Percentiles rank a stretch among this genome's conserved stretches.
Evolutionary conservation across 2,888 invertebrate genomes (phyloP).

Genomic region (Terebella lapidaria): DNA sequence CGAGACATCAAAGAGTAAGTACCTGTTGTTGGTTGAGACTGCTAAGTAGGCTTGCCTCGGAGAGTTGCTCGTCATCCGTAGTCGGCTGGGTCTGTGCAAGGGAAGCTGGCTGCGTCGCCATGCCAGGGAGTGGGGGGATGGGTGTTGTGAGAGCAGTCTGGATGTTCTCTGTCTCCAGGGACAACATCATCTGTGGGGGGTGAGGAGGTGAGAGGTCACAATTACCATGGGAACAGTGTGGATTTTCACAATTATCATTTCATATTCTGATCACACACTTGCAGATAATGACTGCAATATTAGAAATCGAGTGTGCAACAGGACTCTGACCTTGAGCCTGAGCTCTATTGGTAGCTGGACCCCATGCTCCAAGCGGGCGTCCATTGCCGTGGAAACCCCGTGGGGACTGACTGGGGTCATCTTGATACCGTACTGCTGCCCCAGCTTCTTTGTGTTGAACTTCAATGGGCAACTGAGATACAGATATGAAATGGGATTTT

Average conservation of each 20-base stretch:
- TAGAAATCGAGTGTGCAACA: no score
- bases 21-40: slow-evolving; percentile 6
- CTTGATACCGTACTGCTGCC: background rate
- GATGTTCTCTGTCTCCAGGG: slow-evolving; percentile 64
- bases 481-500: no score
- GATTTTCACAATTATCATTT: no score
- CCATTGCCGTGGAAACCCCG: slow-evolving; percentile 62
- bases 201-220: background rate
- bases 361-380: slow-evolving; percentile 73
- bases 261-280: no score
- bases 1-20: no score
- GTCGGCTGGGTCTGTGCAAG: slow-evolving; percentile 14
- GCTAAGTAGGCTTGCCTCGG: slow-evolving; percentile 24
- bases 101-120: slow-evolving; percentile 11
- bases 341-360: slow-evolving; percentile 75
- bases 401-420: slow-evolving; percentile 21
- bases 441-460: background rate
- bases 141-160: slow-evolving; percentile 58
- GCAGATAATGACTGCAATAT: no score
- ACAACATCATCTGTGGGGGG: slow-evolving; percentile 59
- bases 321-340: slow-evolving; percentile 58
- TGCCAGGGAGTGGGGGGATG: slow-evolving; percentile 29
- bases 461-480: no score
- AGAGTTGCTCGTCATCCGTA: slow-evolving; percentile 39
- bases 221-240: no score